These are phyloP conservation scores for Schizopygopsis malacanthus DNA, from an alignment of 2,797 vertebrate species.

Conservation along the genomic window DNA sequence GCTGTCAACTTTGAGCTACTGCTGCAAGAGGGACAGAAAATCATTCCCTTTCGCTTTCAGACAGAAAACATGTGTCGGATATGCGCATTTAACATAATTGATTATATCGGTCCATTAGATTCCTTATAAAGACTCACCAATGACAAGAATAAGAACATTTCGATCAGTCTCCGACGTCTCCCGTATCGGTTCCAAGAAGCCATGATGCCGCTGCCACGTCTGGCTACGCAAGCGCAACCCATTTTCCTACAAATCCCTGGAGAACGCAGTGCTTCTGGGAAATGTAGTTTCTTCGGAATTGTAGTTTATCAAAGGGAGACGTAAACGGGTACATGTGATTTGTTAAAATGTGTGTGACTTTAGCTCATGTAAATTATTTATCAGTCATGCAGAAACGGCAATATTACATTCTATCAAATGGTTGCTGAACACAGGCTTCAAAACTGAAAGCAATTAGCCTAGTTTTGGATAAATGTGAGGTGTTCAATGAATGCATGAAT, in stretches of 20 bases:
- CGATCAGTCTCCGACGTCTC: constrained; percentile 74
- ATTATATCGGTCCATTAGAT: background rate
- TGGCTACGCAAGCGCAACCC: constrained; percentile 80
- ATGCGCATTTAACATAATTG: background rate
- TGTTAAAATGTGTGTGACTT: background rate
- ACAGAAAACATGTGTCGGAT: background rate
- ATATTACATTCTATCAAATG: background rate
- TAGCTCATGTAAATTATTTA: background rate
- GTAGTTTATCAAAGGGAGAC: background rate
- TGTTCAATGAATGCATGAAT: background rate
- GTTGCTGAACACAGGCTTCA: background rate
- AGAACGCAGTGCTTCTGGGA: constrained; percentile 68
- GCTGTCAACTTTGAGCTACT: constrained; percentile 76
- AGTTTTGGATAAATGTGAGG: background rate
- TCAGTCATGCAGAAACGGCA: background rate
- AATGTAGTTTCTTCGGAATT: constrained; percentile 66
- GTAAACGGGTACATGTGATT: background rate
- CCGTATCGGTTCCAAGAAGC: constrained; percentile 76
- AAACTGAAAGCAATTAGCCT: background rate
- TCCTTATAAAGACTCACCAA: constrained; percentile 74
- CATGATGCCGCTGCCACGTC: constrained; percentile 88
- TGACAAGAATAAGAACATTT: constrained; percentile 73
- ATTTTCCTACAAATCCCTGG: constrained; percentile 58
- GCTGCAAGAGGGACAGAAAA: constrained; percentile 45
- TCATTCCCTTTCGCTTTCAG: constrained; percentile 21